Conservation (phyloP, 2,113 vertebrate genomes). For the Halichoeres trimaculatus region DNA sequence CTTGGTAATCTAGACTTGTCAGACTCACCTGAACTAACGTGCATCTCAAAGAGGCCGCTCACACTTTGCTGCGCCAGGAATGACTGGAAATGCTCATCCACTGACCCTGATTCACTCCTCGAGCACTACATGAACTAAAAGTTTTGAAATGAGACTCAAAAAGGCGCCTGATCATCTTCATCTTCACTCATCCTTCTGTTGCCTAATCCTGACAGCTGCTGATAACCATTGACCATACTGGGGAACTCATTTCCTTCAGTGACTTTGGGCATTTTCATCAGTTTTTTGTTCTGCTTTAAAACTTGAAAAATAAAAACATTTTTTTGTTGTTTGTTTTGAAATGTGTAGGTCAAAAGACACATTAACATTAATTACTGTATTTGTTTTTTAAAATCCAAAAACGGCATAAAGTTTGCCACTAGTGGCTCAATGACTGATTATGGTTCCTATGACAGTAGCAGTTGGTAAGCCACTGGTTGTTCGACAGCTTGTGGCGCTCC, state of each 20-base stretch:
- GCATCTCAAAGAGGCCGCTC: conserved; percentile 54
- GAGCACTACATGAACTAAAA: conserved; percentile 7
- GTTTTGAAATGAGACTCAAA: conserved; percentile 9
- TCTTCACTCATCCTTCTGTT: conserved; percentile 15
- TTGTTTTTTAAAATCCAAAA: no score
- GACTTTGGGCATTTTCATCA: not conserved
- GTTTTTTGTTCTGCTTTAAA: not conserved
- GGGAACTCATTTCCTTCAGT: conserved; percentile 12
- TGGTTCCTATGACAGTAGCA: no score
- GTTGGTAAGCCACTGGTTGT: no score
- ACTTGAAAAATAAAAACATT: not conserved
- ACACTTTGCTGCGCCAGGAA: conserved; percentile 59
- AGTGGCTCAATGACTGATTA: no score
- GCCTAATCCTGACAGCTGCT: conserved; percentile 22
- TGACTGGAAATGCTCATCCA: conserved; percentile 67
- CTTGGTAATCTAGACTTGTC: conserved; percentile 51
- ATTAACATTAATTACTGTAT: no score
- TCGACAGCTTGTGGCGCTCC: no score
- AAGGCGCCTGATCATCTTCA: conserved; percentile 22
- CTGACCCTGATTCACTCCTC: conserved; percentile 41
- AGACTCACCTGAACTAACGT: conserved; percentile 55
- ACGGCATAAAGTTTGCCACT: no score
- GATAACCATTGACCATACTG: conserved; percentile 32
- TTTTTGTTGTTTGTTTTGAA: not conserved
- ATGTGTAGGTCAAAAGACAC: conserved; percentile 18